Percentiles rank a stretch among this genome's conserved stretches.
phyloP scores from a whole-genome alignment of 2,797 vertebrate genomes.

The Oryzias sinensis region DNA sequence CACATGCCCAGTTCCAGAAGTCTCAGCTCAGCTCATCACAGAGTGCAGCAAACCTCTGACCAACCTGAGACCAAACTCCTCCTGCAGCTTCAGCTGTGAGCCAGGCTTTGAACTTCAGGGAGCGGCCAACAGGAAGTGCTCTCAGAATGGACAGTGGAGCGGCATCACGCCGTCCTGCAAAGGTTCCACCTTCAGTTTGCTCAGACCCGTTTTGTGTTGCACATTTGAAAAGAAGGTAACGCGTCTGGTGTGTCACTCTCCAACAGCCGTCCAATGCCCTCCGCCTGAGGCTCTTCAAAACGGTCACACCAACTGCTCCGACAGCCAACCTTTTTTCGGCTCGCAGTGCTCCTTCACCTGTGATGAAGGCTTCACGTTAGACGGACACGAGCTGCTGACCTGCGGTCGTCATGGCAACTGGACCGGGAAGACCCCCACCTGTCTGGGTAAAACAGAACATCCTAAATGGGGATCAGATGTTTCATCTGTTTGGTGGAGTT shows the following conservation, averaged over 20 bases:
- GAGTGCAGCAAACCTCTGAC: conserved; percentile 58
- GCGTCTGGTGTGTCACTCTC: not conserved
- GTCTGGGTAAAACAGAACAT: conserved; percentile 64
- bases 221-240: not conserved
- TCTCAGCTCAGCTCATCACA: conserved; percentile 17
- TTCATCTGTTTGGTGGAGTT: not conserved
- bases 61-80: conserved; percentile 53
- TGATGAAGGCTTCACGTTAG: conserved; percentile 51
- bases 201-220: not conserved
- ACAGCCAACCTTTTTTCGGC: conserved; percentile 50
- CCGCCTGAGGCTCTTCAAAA: conserved; percentile 57
- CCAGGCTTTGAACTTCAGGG: conserved; percentile 56
- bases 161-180: conserved; percentile 40
- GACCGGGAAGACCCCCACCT: conserved; percentile 70
- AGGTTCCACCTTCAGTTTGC: conserved; percentile 16
- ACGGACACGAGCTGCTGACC: conserved; percentile 49
- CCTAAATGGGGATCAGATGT: not conserved
- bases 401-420: conserved; percentile 77
- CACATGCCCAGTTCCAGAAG: conserved; percentile 53
- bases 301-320: conserved; percentile 66
- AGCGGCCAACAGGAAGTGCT: conserved; percentile 39
- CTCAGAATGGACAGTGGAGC: conserved; percentile 72
- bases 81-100: conserved; percentile 54
- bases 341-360: conserved; percentile 79
- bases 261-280: conserved; percentile 64